phyloP scores from a whole-genome alignment of 2,797 vertebrate genomes.

The Thunnus albacares region DNA sequence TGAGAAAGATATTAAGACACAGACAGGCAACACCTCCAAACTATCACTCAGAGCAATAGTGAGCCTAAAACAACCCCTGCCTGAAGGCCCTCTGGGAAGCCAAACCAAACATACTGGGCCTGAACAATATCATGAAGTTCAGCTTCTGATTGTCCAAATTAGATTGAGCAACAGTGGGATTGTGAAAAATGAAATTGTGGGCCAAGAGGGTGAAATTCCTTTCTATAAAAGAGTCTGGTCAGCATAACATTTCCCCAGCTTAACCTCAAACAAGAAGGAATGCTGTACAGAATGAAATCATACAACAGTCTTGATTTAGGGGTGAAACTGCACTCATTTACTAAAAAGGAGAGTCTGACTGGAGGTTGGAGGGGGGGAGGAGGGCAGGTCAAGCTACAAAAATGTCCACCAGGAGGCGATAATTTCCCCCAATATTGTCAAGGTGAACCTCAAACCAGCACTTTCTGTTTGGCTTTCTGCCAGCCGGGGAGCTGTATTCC shows the following conservation, averaged over 20 bases:
- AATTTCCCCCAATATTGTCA: conserved; percentile 54
- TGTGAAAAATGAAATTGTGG: conserved; percentile 70
- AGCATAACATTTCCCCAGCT: conserved; percentile 58
- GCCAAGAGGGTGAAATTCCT: conserved; percentile 75
- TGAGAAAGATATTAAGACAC: conserved; percentile 75
- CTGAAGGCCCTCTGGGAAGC: conserved; percentile 45
- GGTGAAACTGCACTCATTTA: conserved; percentile 27
- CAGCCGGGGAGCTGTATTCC: conserved; percentile 72
- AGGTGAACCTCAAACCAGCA: conserved; percentile 65
- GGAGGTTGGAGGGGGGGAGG: background rate
- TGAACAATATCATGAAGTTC: conserved; percentile 69
- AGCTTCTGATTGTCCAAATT: conserved; percentile 75
- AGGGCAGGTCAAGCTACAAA: conserved; percentile 4
- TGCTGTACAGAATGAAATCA: conserved; percentile 3
- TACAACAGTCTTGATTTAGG: conserved; percentile 34
- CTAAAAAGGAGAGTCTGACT: background rate
- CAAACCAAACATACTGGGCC: conserved; percentile 68
- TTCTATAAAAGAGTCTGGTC: conserved; percentile 69
- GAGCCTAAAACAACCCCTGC: conserved; percentile 55
- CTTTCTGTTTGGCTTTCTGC: conserved; percentile 60
- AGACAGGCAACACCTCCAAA: conserved; percentile 60
- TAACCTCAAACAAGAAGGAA: conserved; percentile 67
- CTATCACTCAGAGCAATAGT: conserved; percentile 50
- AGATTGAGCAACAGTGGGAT: conserved; percentile 73
- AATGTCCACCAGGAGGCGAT: conserved; percentile 79